Evolutionary conservation across 1,140 invertebrate species (phyloP).

Genomic region (Drosophila guanche): DNA sequence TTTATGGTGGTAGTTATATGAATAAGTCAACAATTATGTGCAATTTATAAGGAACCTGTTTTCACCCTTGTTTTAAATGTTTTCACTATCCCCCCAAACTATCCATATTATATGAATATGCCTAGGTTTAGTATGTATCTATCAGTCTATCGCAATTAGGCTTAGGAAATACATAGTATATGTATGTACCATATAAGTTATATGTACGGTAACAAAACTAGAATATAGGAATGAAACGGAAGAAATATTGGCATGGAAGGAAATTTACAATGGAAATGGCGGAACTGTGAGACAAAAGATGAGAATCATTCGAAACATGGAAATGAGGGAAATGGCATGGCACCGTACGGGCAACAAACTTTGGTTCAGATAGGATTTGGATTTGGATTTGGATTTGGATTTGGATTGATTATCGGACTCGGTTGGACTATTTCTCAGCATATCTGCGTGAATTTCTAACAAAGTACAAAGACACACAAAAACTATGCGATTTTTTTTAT

Average conservation of each 20-base stretch:
- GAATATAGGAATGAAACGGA: conserved; percentile 18
- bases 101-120: background rate
- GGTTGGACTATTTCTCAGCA: conserved; percentile 75
- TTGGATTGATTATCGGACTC: conserved; percentile 59
- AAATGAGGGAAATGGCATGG: conserved; percentile 14
- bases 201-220: conserved; percentile 46
- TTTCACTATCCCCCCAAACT: conserved; percentile 6
- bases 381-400: conserved; percentile 29
- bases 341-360: conserved; percentile 17
- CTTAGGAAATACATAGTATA: conserved; percentile 43
- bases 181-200: conserved; percentile 40
- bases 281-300: background rate
- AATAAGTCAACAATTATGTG: conserved; percentile 57
- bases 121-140: conserved; percentile 8
- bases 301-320: conserved; percentile 2
- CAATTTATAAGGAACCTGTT: conserved; percentile 55
- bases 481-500: conserved; percentile 60
- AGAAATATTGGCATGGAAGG: conserved; percentile 9
- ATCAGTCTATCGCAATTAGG: conserved; percentile 18
- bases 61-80: conserved; percentile 20
- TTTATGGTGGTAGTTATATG: conserved; percentile 43
- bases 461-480: conserved; percentile 68
- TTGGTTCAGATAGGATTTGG: conserved; percentile 45
- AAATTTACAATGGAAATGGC: conserved; percentile 15
- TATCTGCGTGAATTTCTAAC: conserved; percentile 80